Evolutionary conservation across 2,113 vertebrate species (phyloP).

Genomic region (Naja naja): DNA sequence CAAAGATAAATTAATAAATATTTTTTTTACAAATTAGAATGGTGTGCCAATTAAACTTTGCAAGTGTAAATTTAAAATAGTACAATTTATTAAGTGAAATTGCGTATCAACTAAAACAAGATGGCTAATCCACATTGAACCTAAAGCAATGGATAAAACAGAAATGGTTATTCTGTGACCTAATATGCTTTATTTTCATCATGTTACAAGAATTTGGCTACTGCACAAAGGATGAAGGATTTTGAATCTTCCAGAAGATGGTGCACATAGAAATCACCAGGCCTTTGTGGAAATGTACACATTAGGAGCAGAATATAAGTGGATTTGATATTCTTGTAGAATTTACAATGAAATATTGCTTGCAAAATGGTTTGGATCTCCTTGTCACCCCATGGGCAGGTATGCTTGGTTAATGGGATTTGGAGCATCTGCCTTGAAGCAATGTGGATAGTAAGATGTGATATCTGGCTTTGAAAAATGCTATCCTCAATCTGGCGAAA

Average conservation of each 20-base stretch:
- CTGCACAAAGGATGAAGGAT: background rate
- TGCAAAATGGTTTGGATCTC: background rate
- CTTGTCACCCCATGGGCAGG: background rate
- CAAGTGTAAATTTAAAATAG: background rate
- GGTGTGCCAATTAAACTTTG: background rate
- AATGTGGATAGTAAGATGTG: background rate
- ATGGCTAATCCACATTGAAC: background rate
- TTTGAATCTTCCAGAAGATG: background rate
- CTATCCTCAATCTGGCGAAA: background rate
- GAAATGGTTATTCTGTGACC: background rate
- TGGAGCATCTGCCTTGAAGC: background rate
- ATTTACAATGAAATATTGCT: background rate
- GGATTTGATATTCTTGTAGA: background rate
- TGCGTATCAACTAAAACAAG: background rate
- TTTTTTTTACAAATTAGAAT: background rate
- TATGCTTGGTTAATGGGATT: background rate
- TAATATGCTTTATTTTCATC: background rate
- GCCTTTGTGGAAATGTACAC: background rate
- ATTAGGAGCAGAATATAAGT: background rate
- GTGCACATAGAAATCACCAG: background rate
- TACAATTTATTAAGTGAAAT: background rate
- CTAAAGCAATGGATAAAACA: background rate
- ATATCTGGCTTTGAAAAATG: background rate
- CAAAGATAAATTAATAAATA: background rate
- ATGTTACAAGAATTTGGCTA: background rate